Evolutionary conservation across 2,113 vertebrate genomes (phyloP).

Genomic region (Trinectes maculatus): DNA sequence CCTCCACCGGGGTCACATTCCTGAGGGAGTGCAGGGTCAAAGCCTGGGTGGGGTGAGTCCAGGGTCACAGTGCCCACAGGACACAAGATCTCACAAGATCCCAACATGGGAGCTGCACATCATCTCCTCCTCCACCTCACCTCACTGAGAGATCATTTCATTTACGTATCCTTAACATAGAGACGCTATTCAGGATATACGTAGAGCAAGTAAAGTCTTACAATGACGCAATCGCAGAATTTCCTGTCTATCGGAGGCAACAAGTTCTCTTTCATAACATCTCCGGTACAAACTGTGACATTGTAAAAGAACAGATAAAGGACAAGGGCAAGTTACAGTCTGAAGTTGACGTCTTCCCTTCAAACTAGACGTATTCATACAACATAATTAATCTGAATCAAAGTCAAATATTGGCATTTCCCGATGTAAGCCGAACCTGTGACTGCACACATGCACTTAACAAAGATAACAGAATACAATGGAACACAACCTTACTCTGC

Average conservation of each 20-base stretch:
- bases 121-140: background rate
- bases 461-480: slow-evolving; percentile 9
- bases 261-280: slow-evolving; percentile 26
- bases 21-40: slow-evolving; percentile 76
- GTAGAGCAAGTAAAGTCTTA: slow-evolving; percentile 8
- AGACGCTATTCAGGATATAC: background rate
- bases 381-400: slow-evolving; percentile 27
- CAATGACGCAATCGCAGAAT: slow-evolving; percentile 11
- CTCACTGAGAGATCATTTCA: slow-evolving; percentile 4
- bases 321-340: slow-evolving; percentile 14
- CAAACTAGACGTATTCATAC: slow-evolving; percentile 4
- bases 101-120: slow-evolving; percentile 31
- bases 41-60: slow-evolving; percentile 76
- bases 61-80: slow-evolving; percentile 75
- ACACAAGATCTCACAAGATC: slow-evolving; percentile 67
- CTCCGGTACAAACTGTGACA: background rate
- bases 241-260: slow-evolving; percentile 15
- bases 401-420: slow-evolving; percentile 56
- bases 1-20: slow-evolving; percentile 78
- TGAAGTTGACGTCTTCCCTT: slow-evolving; percentile 13
- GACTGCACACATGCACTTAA: slow-evolving; percentile 5
- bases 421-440: slow-evolving; percentile 10
- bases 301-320: slow-evolving; percentile 19
- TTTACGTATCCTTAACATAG: slow-evolving; percentile 18
- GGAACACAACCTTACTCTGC: background rate